Evolutionary conservation across 2,888 invertebrate genomes (phyloP).

Genomic region (Calliscelio sp.): DNA sequence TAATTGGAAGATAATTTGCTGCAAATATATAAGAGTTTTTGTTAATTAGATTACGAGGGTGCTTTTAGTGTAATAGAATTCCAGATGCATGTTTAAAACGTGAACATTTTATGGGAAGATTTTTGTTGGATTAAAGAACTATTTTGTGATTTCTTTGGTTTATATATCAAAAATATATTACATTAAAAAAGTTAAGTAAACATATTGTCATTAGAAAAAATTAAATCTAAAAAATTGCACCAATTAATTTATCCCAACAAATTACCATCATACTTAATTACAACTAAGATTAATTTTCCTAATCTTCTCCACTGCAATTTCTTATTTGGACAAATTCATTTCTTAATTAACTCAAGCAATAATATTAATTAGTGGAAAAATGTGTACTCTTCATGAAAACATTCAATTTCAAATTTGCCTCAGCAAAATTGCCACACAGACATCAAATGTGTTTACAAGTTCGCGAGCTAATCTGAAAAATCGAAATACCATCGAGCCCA

Average conservation of each 20-base stretch:
- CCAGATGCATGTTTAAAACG: not conserved
- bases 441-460: not conserved
- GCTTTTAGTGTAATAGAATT: constrained; percentile 7
- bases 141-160: no score
- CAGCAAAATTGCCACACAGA: not conserved
- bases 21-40: constrained; percentile 4
- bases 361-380: constrained; percentile 10
- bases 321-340: not conserved
- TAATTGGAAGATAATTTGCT: not conserved
- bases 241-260: no score
- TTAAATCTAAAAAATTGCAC: no score
- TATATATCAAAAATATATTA: no score
- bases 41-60: constrained; percentile 4
- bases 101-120: not conserved
- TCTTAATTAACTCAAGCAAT: constrained; percentile 1
- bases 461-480: not conserved
- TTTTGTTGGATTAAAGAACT: not conserved
- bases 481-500: not conserved
- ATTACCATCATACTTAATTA: no score
- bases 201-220: not conserved
- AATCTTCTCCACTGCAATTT: not conserved
- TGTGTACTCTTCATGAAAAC: not conserved
- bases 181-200: not conserved
- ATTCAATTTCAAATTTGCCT: not conserved
- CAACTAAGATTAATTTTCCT: not conserved